Conservation (phyloP, 2,113 vertebrate genomes). For the Desmodus rotundus region DNA sequence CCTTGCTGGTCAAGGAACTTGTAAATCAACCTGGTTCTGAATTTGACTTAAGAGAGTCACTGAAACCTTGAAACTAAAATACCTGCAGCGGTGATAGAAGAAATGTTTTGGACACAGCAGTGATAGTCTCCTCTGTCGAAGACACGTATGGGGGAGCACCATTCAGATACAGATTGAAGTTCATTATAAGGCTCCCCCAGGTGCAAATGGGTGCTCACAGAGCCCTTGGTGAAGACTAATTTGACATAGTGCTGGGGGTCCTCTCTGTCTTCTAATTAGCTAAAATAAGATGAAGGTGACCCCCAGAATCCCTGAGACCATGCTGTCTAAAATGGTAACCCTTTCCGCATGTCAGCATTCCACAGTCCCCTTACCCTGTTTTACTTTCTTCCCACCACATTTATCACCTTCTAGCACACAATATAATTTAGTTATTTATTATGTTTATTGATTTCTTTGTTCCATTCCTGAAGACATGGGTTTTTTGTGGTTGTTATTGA, state of each 20-base stretch:
- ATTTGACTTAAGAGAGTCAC: constrained; percentile 54
- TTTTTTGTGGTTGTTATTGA: not conserved
- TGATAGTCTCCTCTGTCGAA: not conserved
- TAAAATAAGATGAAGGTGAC: not conserved
- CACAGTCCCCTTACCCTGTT: not conserved
- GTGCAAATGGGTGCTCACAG: not conserved
- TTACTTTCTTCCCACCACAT: not conserved
- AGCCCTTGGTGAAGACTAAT: not conserved
- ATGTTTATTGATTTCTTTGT: not conserved
- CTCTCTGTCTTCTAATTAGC: not conserved
- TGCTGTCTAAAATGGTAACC: not conserved
- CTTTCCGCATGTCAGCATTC: not conserved
- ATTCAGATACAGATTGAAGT: constrained; percentile 44
- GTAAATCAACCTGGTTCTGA: constrained; percentile 55
- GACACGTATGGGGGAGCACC: not conserved
- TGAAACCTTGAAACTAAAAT: constrained; percentile 17
- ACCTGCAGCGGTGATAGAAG: not conserved
- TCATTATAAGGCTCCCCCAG: not conserved
- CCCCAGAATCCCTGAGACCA: not conserved
- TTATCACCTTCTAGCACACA: not conserved
- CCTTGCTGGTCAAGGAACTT: constrained; percentile 67
- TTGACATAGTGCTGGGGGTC: not conserved
- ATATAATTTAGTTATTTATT: not conserved
- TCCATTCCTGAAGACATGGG: not conserved
- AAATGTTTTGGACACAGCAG: not conserved